These are phyloP conservation scores for Myrmecobius fasciatus DNA, from an alignment of 2,113 vertebrate species.

Conservation along the genomic window DNA sequence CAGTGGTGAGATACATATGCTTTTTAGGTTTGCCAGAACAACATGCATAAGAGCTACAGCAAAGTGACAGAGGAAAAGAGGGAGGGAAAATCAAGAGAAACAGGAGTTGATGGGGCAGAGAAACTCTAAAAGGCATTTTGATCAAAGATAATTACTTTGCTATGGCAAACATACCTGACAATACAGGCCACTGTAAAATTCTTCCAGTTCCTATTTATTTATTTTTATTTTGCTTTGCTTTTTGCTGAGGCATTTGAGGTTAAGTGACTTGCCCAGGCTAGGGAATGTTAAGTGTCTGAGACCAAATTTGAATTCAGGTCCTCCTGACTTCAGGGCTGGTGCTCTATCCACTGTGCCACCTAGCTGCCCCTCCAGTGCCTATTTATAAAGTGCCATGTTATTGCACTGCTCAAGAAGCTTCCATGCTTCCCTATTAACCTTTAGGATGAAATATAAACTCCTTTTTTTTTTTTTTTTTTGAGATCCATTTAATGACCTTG, in stretches of 20 bases:
- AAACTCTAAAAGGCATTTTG: background rate
- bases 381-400: background rate
- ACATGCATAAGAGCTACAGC: background rate
- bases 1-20: background rate
- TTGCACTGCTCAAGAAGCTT: background rate
- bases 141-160: background rate
- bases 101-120: no score
- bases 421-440: background rate
- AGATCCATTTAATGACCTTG: background rate
- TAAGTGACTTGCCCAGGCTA: no score
- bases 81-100: background rate
- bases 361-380: no score
- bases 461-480: background rate
- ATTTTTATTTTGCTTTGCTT: no score
- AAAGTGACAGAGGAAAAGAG: background rate
- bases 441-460: background rate
- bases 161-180: background rate
- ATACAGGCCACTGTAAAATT: background rate
- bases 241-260: no score
- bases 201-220: background rate
- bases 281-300: no score
- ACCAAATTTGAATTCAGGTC: no score
- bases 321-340: no score
- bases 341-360: no score
- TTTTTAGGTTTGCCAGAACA: background rate